phyloP scores from a whole-genome alignment of 2,888 invertebrate genomes.

The Allolobophora icterica region DNA sequence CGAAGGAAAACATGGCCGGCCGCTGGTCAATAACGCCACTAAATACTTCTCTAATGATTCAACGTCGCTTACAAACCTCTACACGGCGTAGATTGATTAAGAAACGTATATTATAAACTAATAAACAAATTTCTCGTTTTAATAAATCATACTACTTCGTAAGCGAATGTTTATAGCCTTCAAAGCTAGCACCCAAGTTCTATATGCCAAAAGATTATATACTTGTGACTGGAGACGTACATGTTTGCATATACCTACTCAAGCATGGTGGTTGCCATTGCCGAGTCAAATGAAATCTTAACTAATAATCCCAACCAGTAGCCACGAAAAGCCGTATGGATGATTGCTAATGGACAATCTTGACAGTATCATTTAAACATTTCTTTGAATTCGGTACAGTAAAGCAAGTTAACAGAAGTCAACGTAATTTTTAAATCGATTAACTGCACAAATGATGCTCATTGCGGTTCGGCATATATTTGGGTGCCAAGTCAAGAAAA shows the following conservation, averaged over 20 bases:
- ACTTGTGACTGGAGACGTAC: not conserved
- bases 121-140: not conserved
- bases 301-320: too few relatives aligned
- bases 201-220: not conserved
- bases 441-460: not conserved
- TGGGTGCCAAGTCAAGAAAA: not conserved
- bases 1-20: slow-evolving; percentile 17
- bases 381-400: not conserved
- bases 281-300: not conserved
- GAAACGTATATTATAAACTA: not conserved
- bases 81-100: not conserved
- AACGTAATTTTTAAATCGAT: not conserved
- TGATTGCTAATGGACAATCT: too few relatives aligned
- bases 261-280: not conserved
- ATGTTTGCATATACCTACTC: not conserved
- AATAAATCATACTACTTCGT: not conserved
- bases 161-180: not conserved
- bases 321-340: too few relatives aligned
- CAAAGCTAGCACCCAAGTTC: not conserved
- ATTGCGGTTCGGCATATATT: not conserved
- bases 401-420: not conserved
- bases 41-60: not conserved
- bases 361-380: too few relatives aligned
- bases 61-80: not conserved
- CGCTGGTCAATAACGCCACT: not conserved